Conservation (phyloP, 2,797 vertebrate species). For the Onychomys torridus region DNA sequence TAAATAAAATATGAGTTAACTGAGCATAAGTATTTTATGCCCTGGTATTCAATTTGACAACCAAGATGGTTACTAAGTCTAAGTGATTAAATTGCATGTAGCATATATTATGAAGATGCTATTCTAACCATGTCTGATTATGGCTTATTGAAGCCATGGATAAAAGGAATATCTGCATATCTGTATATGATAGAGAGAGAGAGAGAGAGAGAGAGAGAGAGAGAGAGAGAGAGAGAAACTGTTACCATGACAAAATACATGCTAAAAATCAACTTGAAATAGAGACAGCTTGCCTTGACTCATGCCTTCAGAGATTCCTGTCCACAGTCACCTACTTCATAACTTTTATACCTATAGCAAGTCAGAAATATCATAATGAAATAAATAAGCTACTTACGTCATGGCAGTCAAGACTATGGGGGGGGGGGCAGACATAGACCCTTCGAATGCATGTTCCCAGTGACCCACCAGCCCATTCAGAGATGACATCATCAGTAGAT, state of each 20-base stretch:
- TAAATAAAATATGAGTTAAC: neutral
- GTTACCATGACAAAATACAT: neutral
- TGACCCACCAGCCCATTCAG: neutral
- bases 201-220: too few relatives aligned
- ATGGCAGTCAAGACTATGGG: neutral
- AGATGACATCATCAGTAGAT: neutral
- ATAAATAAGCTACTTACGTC: neutral
- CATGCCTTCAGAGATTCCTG: neutral
- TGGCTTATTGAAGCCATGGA: neutral
- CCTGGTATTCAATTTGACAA: neutral
- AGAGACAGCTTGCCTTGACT: neutral
- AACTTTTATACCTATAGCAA: neutral
- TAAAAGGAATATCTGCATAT: neutral
- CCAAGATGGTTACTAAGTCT: too few relatives aligned
- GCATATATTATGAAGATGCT: neutral
- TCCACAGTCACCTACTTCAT: neutral
- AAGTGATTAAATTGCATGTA: neutral
- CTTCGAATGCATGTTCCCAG: neutral
- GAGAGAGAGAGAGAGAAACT: neutral
- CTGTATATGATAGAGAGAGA: too few relatives aligned
- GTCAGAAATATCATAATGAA: neutral
- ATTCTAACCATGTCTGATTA: neutral
- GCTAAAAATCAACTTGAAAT: neutral
- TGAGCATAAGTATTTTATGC: neutral
- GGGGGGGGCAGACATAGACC: too few relatives aligned